phyloP scores from a whole-genome alignment of 2,797 vertebrate genomes.

The Danio tinwini region DNA sequence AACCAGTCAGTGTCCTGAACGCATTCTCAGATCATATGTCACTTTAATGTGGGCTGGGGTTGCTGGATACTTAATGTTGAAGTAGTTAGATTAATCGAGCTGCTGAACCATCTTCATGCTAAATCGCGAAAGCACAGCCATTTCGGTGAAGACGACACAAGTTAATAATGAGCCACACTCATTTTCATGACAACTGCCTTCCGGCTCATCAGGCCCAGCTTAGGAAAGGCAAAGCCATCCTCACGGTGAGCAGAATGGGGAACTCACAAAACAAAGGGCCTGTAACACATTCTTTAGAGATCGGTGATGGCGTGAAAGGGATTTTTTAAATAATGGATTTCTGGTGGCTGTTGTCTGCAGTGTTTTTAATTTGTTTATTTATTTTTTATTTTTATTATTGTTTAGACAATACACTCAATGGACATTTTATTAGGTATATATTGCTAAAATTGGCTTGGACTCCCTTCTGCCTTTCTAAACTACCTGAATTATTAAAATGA shows the following conservation, averaged over 20 bases:
- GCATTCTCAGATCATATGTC: conserved; percentile 23
- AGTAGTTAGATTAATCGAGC: conserved; percentile 71
- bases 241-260: conserved; percentile 3
- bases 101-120: conserved; percentile 74
- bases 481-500: too few species aligned
- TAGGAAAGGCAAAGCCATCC: conserved; percentile 8
- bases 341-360: conserved; percentile 37
- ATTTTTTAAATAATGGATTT: conserved; percentile 14
- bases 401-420: too few species aligned
- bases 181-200: conserved; percentile 78
- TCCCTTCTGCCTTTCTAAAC: too few species aligned
- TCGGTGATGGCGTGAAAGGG: conserved; percentile 10
- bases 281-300: conserved; percentile 8
- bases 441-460: too few species aligned
- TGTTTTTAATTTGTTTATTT: not conserved
- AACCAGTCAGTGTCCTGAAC: conserved; percentile 11
- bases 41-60: conserved; percentile 21
- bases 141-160: conserved; percentile 64
- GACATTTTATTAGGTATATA: too few species aligned
- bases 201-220: conserved; percentile 77
- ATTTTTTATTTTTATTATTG: not conserved
- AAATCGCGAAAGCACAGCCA: conserved; percentile 72
- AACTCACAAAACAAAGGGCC: conserved; percentile 11
- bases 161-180: conserved; percentile 79
- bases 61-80: conserved; percentile 40